Evolutionary conservation across 1,140 invertebrate genomes (phyloP).

Genomic region (Watersipora subatra): DNA sequence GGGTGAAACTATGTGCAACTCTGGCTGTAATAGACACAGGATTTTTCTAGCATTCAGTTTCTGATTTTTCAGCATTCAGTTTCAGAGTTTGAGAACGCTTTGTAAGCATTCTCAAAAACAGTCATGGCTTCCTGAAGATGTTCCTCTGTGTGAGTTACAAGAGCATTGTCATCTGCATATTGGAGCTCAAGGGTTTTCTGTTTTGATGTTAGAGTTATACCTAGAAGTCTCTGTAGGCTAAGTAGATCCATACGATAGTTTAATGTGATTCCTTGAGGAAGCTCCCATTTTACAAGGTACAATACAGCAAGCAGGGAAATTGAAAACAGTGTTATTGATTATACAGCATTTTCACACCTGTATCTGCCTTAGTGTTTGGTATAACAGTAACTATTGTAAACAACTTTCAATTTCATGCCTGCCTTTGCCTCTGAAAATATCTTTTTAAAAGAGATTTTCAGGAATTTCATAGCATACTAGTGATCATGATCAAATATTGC

Average conservation of each 20-base stretch:
- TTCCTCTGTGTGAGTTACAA: background rate
- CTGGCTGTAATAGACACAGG: background rate
- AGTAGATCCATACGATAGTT: background rate
- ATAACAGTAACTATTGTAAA: too few species aligned
- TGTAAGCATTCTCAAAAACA: background rate
- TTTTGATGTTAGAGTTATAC: background rate
- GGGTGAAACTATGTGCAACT: background rate
- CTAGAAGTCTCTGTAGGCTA: background rate
- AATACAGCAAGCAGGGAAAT: conserved; percentile 8
- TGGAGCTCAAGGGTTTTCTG: background rate
- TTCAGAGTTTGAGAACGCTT: too few species aligned
- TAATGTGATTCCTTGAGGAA: background rate
- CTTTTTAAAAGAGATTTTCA: too few species aligned
- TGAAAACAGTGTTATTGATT: conserved; percentile 10
- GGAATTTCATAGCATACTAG: too few species aligned
- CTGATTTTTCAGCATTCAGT: too few species aligned
- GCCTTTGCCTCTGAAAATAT: too few species aligned
- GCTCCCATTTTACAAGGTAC: background rate
- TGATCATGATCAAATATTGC: too few species aligned
- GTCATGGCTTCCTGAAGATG: background rate
- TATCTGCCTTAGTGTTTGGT: too few species aligned
- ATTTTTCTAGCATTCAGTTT: background rate
- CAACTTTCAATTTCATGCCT: too few species aligned
- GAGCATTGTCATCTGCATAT: background rate
- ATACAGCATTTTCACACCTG: conserved; percentile 11